Conservation (phyloP, 2,797 vertebrate genomes). For the Myotis planiceps region DNA sequence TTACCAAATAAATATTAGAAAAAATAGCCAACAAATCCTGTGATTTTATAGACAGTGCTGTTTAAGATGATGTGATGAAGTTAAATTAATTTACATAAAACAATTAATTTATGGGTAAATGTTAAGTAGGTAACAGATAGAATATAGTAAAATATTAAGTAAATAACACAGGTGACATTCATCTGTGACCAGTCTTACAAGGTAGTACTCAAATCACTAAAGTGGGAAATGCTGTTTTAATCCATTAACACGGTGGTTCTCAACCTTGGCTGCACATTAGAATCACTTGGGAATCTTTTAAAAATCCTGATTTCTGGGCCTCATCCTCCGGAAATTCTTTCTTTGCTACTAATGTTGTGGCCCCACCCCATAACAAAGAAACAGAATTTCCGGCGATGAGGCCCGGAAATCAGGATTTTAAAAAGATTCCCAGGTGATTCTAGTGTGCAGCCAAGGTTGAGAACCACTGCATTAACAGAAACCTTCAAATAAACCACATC, state of each 20-base stretch:
- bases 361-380: too few species aligned
- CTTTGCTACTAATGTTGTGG: too few species aligned
- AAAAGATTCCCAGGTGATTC: too few species aligned
- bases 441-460: too few species aligned
- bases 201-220: not conserved
- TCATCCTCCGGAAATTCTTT: too few species aligned
- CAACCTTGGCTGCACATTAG: too few species aligned
- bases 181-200: not conserved
- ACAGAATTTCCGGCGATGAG: too few species aligned
- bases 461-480: not conserved
- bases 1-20: not conserved
- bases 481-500: not conserved
- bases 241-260: not conserved
- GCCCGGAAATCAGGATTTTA: too few species aligned
- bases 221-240: not conserved
- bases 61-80: not conserved
- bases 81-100: not conserved
- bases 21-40: not conserved
- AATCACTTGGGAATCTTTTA: too few species aligned
- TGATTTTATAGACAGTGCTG: not conserved
- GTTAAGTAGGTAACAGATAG: not conserved
- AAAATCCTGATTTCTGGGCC: too few species aligned
- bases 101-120: not conserved
- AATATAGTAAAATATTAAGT: not conserved
- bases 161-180: not conserved